Evolutionary conservation across 2,797 vertebrate genomes (phyloP).

Genomic region (Urosaurus nigricauda): DNA sequence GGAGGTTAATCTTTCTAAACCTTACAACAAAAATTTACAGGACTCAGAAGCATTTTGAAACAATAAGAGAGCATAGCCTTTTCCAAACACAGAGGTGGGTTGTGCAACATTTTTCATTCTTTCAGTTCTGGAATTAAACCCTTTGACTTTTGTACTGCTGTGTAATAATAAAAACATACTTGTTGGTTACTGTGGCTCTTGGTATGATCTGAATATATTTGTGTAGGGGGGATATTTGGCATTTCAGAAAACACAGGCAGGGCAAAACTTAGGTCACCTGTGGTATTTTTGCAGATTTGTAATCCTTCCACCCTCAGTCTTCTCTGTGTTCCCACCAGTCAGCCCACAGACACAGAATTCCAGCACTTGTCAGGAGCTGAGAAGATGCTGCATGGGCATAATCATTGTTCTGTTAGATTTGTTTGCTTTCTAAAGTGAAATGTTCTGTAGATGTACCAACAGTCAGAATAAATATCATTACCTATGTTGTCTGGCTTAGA

Average conservation of each 20-base stretch:
- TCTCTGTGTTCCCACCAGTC: constrained; percentile 36
- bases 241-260: constrained; percentile 67
- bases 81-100: constrained; percentile 63
- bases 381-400: constrained; percentile 23
- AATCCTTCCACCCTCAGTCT: constrained; percentile 12
- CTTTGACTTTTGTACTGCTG: constrained; percentile 68
- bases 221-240: constrained; percentile 63
- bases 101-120: constrained; percentile 73
- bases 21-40: background rate
- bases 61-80: constrained; percentile 43
- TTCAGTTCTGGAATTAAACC: constrained; percentile 67
- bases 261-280: constrained; percentile 67
- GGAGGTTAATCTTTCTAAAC: background rate
- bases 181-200: constrained; percentile 62
- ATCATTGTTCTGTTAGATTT: constrained; percentile 32
- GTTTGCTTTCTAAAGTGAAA: background rate
- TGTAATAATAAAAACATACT: constrained; percentile 71
- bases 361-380: constrained; percentile 30
- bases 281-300: constrained; percentile 58
- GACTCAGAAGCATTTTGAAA: constrained; percentile 53
- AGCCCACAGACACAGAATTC: constrained; percentile 33
- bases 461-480: constrained; percentile 4
- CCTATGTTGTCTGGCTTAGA: background rate
- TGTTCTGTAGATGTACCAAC: background rate
- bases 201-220: constrained; percentile 55